Evolutionary conservation across 2,797 vertebrate species (phyloP).

Genomic region (Pterois miles): DNA sequence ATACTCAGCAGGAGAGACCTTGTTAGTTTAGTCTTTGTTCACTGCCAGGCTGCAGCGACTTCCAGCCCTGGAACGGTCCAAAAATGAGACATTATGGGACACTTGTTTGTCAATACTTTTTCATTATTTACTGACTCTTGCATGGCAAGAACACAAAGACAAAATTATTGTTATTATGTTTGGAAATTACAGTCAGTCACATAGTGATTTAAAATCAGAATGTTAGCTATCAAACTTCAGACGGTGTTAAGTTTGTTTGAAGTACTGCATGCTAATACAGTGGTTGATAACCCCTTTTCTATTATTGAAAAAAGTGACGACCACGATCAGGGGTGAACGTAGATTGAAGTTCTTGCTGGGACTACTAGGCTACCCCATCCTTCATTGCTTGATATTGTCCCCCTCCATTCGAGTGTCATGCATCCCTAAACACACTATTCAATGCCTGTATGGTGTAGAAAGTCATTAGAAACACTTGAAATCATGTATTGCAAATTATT

Average conservation of each 20-base stretch:
- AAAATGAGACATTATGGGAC: background rate
- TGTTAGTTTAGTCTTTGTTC: constrained; percentile 1
- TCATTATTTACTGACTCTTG: background rate
- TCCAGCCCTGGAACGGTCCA: background rate
- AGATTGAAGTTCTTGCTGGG: too few relatives aligned
- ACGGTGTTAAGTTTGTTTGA: background rate
- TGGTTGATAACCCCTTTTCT: too few relatives aligned
- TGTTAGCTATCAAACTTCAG: background rate
- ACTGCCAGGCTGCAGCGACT: background rate
- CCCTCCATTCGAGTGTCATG: too few relatives aligned
- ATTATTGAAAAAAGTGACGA: too few relatives aligned
- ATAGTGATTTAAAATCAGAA: background rate
- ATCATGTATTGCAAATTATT: too few relatives aligned
- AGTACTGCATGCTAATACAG: background rate
- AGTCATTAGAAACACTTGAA: too few relatives aligned
- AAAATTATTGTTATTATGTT: background rate
- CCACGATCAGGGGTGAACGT: too few relatives aligned
- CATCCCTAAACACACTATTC: too few relatives aligned
- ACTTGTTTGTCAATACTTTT: background rate
- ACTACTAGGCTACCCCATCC: too few relatives aligned
- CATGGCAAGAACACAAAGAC: background rate
- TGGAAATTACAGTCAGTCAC: background rate
- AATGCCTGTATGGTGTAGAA: too few relatives aligned
- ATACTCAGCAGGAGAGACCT: background rate
- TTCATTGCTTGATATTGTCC: too few relatives aligned